Evolutionary conservation across 2,113 vertebrate genomes (phyloP), one percentile per base, ranked within the genome.

Genomic region (Pithys albifrons): DNA sequence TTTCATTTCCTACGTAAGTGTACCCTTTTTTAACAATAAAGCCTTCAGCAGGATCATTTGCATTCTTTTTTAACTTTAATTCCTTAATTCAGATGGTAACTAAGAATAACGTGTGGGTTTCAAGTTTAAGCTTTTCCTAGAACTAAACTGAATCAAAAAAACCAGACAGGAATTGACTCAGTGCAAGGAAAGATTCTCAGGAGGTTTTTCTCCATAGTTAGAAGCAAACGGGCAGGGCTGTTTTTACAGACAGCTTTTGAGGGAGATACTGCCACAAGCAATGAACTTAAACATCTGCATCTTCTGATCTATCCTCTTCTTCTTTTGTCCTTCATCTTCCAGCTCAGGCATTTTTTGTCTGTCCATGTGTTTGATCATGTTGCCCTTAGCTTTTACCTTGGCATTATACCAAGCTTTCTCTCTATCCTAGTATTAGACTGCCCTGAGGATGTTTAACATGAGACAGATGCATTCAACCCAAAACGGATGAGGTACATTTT

Each of bases 261-360:
- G 35, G 27, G 69, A 81, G 86, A 62, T 74, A 48, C 35, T 91
- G 80, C 76, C 91, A 71, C 27, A 55, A 81, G 83, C 76, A 71
- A 64, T 48, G 48, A 71, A 92, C 48, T 66, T 62, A 33, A 88
- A 91, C 5, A 2, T 84, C 65, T 93, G 7, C 66, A 0, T 41
- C 52, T 95, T 92, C 65, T 67, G 55, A 85, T 92, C 64, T 83
- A 88, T 73, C 45, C 81, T 85, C 15, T n/a, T 85, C 48, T 85
- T 75, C 79, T 70, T 96, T 92, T 64, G 65, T 78, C 91, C 86
- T 96, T 93, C 76, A 61, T 89, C 86, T 89, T 76, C 39, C 83
- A 89, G 52, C 78, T 92, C 71, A 80, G 88, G 20, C 73, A 13
- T 93, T 96, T 76, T 84, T 55, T 80, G 23, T 31, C 39, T 59